Evolutionary conservation across 2,113 vertebrate species (phyloP).

Genomic region (Danio rerio): GRCz12tu NC_133200.1:14901001-14901500

Average conservation of each 20-base stretch:
- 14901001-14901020: too few relatives aligned
- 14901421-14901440: constrained; percentile 41
- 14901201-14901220: too few relatives aligned
- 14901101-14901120: too few relatives aligned
- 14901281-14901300: constrained; percentile 32
- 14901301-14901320: constrained; percentile 25
- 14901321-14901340: constrained; percentile 33
- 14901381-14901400: neutral
- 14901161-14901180: too few relatives aligned
- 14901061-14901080: too few relatives aligned
- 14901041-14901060: too few relatives aligned
- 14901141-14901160: too few relatives aligned
- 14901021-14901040: too few relatives aligned
- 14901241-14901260: neutral
- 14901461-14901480: constrained; percentile 25
- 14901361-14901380: constrained; percentile 29
- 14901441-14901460: constrained; percentile 39
- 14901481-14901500: constrained; percentile 19
- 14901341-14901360: constrained; percentile 27
- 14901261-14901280: neutral
- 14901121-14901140: too few relatives aligned
- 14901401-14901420: neutral
- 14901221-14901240: too few relatives aligned
- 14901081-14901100: too few relatives aligned
- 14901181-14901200: too few relatives aligned